Percentiles rank a stretch among this genome's conserved stretches.
Evolutionary conservation across 2,797 vertebrate species (phyloP).

Genomic region (Acanthurus lineatus): DNA sequence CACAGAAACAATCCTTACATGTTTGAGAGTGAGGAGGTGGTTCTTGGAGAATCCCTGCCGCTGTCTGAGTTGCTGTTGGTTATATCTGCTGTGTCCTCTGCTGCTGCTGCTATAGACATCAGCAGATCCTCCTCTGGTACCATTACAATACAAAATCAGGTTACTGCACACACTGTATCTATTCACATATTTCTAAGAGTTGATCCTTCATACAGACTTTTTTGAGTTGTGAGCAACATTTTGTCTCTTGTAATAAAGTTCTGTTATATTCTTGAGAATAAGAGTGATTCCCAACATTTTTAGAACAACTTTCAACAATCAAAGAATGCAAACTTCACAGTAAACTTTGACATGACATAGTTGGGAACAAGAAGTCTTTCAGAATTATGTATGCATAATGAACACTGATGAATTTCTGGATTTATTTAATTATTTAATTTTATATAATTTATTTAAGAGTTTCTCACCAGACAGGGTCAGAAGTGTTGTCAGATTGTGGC

Average conservation of each 20-base stretch:
- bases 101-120: conserved; percentile 72
- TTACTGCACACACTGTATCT: neutral
- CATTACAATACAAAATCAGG: conserved; percentile 8
- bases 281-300: neutral
- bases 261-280: neutral
- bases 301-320: neutral
- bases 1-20: conserved; percentile 49
- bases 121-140: conserved; percentile 83
- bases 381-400: too few species aligned
- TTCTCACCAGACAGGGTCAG: conserved; percentile 82
- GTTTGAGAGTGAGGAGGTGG: conserved; percentile 66
- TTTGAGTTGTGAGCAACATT: neutral
- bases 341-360: too few species aligned
- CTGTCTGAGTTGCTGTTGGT: conserved; percentile 82
- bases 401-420: neutral
- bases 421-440: too few species aligned
- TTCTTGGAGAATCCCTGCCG: conserved; percentile 80
- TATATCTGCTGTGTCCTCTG: conserved; percentile 52
- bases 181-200: neutral
- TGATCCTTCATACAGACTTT: neutral
- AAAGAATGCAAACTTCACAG: too few species aligned
- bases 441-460: too few species aligned
- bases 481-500: conserved; percentile 59
- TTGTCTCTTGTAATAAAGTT: neutral
- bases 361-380: too few species aligned